Conservation (phyloP, 2,888 invertebrate genomes). For the Apantesis nais region DNA sequence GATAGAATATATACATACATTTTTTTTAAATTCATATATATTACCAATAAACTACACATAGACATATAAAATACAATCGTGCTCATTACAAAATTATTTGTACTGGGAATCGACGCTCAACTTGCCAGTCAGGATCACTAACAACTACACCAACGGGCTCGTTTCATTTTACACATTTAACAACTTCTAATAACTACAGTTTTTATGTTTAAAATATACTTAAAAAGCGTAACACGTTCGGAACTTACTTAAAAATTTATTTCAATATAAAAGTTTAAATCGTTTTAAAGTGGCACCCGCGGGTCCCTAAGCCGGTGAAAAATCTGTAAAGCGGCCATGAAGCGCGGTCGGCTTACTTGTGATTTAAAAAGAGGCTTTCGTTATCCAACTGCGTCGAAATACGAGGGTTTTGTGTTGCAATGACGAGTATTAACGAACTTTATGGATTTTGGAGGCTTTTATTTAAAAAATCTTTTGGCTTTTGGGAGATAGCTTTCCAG, state of each 20-base stretch:
- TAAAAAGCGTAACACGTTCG: constrained; percentile 9
- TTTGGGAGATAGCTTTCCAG: constrained; percentile 7
- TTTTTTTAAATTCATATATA: too few relatives aligned
- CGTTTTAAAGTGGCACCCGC: constrained; percentile 29
- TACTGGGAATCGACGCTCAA: too few relatives aligned
- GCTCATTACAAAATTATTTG: too few relatives aligned
- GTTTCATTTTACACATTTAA: too few relatives aligned
- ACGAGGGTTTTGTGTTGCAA: constrained; percentile 15
- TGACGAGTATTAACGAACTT: constrained; percentile 20
- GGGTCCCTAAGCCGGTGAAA: constrained; percentile 46
- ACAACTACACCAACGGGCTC: too few relatives aligned
- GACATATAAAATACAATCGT: too few relatives aligned
- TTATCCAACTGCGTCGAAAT: constrained; percentile 29
- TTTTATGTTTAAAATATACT: not conserved
- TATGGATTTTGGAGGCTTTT: constrained; percentile 16
- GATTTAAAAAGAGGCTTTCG: constrained; percentile 51
- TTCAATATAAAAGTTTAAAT: constrained; percentile 37
- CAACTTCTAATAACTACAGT: not conserved
- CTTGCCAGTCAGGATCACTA: too few relatives aligned
- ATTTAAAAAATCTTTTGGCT: constrained; percentile 6
- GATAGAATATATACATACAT: too few relatives aligned
- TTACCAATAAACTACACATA: too few relatives aligned
- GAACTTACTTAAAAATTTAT: constrained; percentile 26
- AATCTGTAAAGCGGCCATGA: constrained; percentile 46
- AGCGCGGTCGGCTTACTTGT: constrained; percentile 47